Percentiles rank a stretch among this genome's conserved stretches.
Evolutionary conservation across 23 tunicate species (phyloP).

Genomic region (Trididemnum nubilum): DNA sequence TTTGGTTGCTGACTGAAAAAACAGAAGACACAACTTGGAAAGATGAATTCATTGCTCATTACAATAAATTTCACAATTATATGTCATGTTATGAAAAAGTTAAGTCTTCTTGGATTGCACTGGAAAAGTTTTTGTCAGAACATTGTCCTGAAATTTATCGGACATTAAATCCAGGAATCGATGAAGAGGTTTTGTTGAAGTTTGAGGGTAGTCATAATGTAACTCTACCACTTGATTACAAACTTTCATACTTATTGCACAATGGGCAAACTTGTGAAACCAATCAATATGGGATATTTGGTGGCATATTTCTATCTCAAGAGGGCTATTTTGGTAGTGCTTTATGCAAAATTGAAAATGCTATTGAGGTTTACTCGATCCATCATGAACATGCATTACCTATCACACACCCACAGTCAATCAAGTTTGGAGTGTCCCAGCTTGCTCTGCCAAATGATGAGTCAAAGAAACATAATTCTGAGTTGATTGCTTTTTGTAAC

Average conservation of each 20-base stretch:
- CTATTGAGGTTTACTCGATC: neutral
- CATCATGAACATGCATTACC: neutral
- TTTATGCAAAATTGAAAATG: slow-evolving; percentile 5
- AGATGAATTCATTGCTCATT: slow-evolving; percentile 16
- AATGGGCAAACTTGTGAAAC: slow-evolving; percentile 30
- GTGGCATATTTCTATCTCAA: slow-evolving; percentile 21
- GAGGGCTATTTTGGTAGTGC: neutral
- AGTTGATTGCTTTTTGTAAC: slow-evolving; percentile 1
- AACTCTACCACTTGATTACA: slow-evolving; percentile 29
- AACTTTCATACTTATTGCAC: slow-evolving; percentile 36
- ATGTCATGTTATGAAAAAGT: slow-evolving; percentile 17
- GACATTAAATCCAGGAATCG: slow-evolving; percentile 27
- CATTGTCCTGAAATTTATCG: slow-evolving; percentile 32
- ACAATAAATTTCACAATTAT: slow-evolving; percentile 4
- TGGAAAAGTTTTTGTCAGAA: slow-evolving; percentile 20
- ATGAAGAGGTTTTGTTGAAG: slow-evolving; percentile 5
- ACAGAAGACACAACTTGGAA: slow-evolving; percentile 15
- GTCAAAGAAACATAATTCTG: neutral
- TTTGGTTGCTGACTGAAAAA: slow-evolving; percentile 3
- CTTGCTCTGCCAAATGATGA: neutral
- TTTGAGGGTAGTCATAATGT: slow-evolving; percentile 28
- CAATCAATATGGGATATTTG: slow-evolving; percentile 25
- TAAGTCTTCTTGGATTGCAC: slow-evolving; percentile 32
- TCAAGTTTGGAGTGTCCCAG: slow-evolving; percentile 6
- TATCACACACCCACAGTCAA: slow-evolving; percentile 1